Evolutionary conservation across 2,888 invertebrate species (phyloP).

Genomic region (Schizotus pectinicornis): DNA sequence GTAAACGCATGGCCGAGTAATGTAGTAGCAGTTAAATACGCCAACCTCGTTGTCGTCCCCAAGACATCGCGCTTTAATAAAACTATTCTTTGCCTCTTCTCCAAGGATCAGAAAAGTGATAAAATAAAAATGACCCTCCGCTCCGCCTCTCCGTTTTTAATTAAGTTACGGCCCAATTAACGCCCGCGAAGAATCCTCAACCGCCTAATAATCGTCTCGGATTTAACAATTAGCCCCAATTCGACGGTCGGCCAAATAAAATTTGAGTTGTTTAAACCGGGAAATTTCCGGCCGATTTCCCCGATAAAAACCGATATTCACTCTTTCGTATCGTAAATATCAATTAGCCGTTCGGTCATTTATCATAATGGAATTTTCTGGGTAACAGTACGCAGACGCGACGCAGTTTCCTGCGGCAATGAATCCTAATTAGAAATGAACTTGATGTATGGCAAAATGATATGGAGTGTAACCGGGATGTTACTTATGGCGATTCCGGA

Average conservation of each 20-base stretch:
- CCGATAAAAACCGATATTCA: conserved; percentile 22
- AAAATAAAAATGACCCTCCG: conserved; percentile 3
- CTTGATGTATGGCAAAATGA: conserved; percentile 31
- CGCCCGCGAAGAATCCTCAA: neutral
- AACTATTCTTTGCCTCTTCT: conserved; percentile 1
- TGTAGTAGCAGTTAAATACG: conserved; percentile 10
- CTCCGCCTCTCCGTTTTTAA: neutral
- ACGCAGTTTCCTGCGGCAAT: conserved; percentile 27
- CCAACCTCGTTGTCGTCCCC: neutral
- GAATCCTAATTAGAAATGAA: conserved; percentile 38
- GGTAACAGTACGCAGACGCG: conserved; percentile 27
- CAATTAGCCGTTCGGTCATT: conserved; percentile 40
- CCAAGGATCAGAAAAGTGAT: neutral
- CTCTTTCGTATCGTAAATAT: conserved; percentile 42
- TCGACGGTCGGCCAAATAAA: too few relatives aligned
- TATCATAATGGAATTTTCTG: conserved; percentile 38
- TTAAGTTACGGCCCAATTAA: neutral
- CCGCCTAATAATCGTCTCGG: too few relatives aligned
- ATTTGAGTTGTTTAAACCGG: too few relatives aligned
- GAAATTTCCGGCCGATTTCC: neutral
- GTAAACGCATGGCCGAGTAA: conserved; percentile 11
- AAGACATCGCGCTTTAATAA: conserved; percentile 1
- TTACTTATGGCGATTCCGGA: conserved; percentile 6
- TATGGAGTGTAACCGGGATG: conserved; percentile 22
- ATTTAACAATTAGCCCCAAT: too few relatives aligned